phyloP scores from a whole-genome alignment of 2,888 invertebrate species.

The Thumatha senex region DNA sequence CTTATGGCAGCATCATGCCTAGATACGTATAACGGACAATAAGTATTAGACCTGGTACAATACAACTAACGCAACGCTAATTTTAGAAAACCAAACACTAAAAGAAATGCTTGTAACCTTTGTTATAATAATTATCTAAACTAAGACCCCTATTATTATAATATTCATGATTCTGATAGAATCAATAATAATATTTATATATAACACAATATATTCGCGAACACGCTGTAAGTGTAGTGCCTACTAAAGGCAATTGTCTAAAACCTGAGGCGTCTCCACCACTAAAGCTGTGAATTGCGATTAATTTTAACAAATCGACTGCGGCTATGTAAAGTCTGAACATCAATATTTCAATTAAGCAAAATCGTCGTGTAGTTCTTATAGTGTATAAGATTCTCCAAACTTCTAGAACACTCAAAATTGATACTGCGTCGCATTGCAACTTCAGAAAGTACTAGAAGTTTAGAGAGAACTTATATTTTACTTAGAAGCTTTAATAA shows the following conservation, averaged over 20 bases:
- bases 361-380: no score
- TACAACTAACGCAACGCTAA: conserved; percentile 49
- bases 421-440: no score
- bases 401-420: no score
- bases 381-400: no score
- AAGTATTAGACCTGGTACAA: conserved; percentile 50
- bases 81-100: conserved; percentile 49
- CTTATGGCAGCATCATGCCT: conserved; percentile 72
- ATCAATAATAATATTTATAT: neutral
- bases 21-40: conserved; percentile 54
- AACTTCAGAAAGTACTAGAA: no score
- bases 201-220: conserved; percentile 5
- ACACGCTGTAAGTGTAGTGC: neutral
- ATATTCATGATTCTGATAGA: conserved; percentile 9
- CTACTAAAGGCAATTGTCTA: conserved; percentile 2
- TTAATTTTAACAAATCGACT: neutral
- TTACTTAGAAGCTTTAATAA: no score
- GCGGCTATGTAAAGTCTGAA: no score
- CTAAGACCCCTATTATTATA: conserved; percentile 7
- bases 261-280: conserved; percentile 6
- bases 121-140: conserved; percentile 31
- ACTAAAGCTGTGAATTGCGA: conserved; percentile 1
- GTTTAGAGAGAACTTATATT: no score
- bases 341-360: no score
- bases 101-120: conserved; percentile 68